A percentile compares a stretch with the other conserved stretches of the same genome.
Conservation (phyloP, 2,113 vertebrate species). For the Mustela lutreola region DNA sequence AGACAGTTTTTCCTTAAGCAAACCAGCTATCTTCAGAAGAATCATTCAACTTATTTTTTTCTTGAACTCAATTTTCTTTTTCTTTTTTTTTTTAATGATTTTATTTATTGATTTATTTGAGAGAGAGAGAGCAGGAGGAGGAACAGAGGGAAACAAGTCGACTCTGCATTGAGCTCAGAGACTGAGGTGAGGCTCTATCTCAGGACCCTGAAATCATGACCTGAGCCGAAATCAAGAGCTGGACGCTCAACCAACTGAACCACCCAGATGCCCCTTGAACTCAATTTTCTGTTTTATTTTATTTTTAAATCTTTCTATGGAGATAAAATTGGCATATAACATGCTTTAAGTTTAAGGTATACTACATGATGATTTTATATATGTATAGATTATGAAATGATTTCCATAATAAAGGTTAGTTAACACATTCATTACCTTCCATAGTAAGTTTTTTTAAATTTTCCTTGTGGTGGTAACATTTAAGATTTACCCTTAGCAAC, state of each 20-base stretch:
- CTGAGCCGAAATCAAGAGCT: neutral
- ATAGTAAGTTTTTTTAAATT: neutral
- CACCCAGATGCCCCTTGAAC: neutral
- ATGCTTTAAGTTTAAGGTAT: neutral
- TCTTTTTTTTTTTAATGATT: neutral
- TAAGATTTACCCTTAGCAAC: neutral
- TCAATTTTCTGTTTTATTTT: neutral
- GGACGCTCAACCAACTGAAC: neutral
- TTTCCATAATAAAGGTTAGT: neutral
- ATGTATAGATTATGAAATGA: neutral
- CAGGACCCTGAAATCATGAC: neutral
- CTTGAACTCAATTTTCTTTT: conserved; percentile 57
- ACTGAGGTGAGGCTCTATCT: neutral
- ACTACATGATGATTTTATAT: neutral
- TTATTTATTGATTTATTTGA: neutral
- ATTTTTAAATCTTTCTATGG: neutral
- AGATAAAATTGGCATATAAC: neutral
- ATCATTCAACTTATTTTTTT: conserved; percentile 68
- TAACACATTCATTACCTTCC: neutral
- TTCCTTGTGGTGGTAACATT: neutral
- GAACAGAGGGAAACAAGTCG: neutral
- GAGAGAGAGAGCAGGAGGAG: neutral
- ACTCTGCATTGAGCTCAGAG: neutral
- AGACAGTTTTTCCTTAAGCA: conserved; percentile 26
- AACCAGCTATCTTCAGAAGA: conserved; percentile 8